Percentiles rank a stretch among this genome's conserved stretches.
Evolutionary conservation across 2,888 invertebrate species (phyloP).

Genomic region (Athalia rosae): DNA sequence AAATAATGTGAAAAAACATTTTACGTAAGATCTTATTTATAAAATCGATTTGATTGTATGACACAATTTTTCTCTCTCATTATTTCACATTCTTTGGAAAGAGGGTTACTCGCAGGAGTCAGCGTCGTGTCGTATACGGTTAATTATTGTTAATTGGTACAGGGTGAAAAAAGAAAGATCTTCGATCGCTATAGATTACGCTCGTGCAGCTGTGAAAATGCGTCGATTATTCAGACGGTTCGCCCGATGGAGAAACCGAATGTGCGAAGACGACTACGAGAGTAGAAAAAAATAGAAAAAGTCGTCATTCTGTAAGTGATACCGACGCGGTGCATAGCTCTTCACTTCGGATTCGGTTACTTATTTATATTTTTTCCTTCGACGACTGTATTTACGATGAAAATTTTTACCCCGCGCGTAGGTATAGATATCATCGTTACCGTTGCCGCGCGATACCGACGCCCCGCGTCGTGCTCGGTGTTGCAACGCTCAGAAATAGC

Average conservation of each 20-base stretch:
- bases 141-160: conserved; percentile 3
- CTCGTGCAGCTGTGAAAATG: not conserved
- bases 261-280: not conserved
- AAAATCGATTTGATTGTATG: not conserved
- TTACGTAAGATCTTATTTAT: not conserved
- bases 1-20: not conserved
- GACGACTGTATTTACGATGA: conserved; percentile 21
- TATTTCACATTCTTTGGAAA: not conserved
- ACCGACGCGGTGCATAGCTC: not conserved
- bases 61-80: not conserved
- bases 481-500: conserved; percentile 69
- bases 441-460: conserved; percentile 31
- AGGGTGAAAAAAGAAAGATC: not conserved
- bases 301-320: not conserved
- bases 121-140: conserved; percentile 4
- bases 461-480: conserved; percentile 46
- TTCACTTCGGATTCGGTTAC: not conserved
- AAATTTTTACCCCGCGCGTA: conserved; percentile 8
- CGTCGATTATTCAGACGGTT: not conserved
- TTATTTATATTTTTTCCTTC: not conserved
- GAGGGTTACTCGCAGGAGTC: not conserved
- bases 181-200: not conserved
- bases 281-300: not conserved
- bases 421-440: no score
- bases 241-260: not conserved